Base-by-base conservation (phyloP, 2,888 invertebrate species). In the Laothoe populi region DNA sequence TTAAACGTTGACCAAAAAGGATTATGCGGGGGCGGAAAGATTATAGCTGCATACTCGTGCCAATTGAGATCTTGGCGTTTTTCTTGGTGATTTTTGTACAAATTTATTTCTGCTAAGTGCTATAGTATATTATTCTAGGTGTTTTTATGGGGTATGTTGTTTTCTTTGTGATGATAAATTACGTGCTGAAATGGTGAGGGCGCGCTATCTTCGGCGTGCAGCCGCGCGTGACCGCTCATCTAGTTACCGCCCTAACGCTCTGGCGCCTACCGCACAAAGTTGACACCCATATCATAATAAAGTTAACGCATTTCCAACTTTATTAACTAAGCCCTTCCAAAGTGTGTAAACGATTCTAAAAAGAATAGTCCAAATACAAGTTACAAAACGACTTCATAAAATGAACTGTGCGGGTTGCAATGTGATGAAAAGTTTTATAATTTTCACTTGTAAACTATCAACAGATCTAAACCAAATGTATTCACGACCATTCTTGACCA, bases 141-240 rank as follows among this genome's bases (percentile, higher is more conserved):
- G 10, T 38, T 10, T 38, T 38, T 38, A 13, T 66, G 65, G 53
- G 59, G 38, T 7, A 44, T 44, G 2, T 7, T 44, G 44, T 31
- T 48, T 24, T 53, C 46, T 57, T 62, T 62, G 26, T 73, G 74
- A 79, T 72, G 73, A 73, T 77, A 79, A 79, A 79, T 74, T 65
- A 72, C 74, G 68, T 71, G 68, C 67, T 59, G 64, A 63, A 66
- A 66, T 67, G 75, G 70, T 68, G 66, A 72, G 77, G 73, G 67
- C 64, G 67, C 73, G 78, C 76, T 87, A 88, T 88, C 88, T 74
- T 75, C 67, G 70, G 68, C 68, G 67, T 70, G 67, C 87, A 86
- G 84, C 63, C 79, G 84, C 81, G 83, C 89, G 90, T 89, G 88
- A 84, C 87, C 84, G 81, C 82, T 84, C 89, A 90, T 89, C 87